Percentiles rank a stretch among this genome's conserved stretches.
These are phyloP conservation scores for Alectura lathami DNA, from an alignment of 2,113 vertebrate species.

Conservation along the genomic window DNA sequence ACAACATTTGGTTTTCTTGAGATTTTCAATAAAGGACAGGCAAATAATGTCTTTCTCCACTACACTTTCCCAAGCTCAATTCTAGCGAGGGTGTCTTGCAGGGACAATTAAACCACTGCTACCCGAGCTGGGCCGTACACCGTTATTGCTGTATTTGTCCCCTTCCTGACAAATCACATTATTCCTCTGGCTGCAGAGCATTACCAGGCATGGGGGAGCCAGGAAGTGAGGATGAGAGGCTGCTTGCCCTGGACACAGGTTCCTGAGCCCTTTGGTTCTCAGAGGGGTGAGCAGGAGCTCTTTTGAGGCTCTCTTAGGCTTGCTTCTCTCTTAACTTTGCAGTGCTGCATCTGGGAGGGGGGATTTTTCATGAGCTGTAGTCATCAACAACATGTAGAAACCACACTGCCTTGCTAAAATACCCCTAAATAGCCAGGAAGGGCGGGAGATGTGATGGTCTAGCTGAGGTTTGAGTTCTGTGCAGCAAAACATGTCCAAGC, in stretches of 20 bases:
- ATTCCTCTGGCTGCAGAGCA: slow-evolving; percentile 50
- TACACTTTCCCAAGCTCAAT: slow-evolving; percentile 23
- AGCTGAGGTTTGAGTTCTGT: background rate
- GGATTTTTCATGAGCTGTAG: background rate
- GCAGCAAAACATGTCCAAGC: background rate
- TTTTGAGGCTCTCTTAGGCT: slow-evolving; percentile 10
- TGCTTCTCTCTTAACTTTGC: slow-evolving; percentile 34
- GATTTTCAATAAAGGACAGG: slow-evolving; percentile 76
- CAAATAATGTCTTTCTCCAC: slow-evolving; percentile 68
- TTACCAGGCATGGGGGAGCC: slow-evolving; percentile 64
- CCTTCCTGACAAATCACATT: slow-evolving; percentile 76
- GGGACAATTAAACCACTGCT: slow-evolving; percentile 59
- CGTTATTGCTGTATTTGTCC: slow-evolving; percentile 79
- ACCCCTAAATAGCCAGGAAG: background rate
- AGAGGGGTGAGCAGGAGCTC: background rate
- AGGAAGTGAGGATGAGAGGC: slow-evolving; percentile 7
- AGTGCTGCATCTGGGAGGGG: background rate
- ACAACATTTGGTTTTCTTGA: slow-evolving; percentile 72
- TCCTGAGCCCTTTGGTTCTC: background rate
- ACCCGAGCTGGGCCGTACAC: slow-evolving; percentile 33
- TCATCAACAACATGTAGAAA: background rate
- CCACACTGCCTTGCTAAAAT: background rate
- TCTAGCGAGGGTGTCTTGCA: slow-evolving; percentile 51
- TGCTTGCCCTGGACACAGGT: background rate
- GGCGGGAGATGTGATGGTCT: background rate